phyloP scores from a whole-genome alignment of 2,888 invertebrate species.

The Plemyria rubiginata region DNA sequence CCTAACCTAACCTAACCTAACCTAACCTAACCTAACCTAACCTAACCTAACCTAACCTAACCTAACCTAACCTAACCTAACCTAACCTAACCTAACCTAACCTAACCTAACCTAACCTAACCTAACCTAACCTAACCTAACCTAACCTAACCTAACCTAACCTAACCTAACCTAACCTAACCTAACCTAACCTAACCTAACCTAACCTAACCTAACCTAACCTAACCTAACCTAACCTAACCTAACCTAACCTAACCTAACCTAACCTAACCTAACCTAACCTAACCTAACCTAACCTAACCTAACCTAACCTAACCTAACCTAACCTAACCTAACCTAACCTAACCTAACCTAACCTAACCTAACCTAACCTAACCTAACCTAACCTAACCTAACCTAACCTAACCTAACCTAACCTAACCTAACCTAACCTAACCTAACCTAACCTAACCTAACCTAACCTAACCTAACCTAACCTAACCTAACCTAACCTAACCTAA shows the following conservation, averaged over 20 bases:
- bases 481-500: conserved; percentile 36
- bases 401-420: conserved; percentile 16
- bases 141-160: conserved; percentile 24
- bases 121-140: conserved; percentile 24
- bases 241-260: conserved; percentile 16
- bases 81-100: conserved; percentile 25
- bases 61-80: conserved; percentile 35
- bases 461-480: conserved; percentile 17
- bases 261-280: conserved; percentile 16
- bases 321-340: conserved; percentile 15
- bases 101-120: conserved; percentile 20
- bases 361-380: conserved; percentile 15
- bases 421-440: conserved; percentile 32
- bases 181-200: conserved; percentile 26
- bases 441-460: conserved; percentile 12
- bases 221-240: conserved; percentile 16
- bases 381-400: conserved; percentile 16
- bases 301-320: conserved; percentile 15
- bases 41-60: conserved; percentile 33
- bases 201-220: conserved; percentile 17
- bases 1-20: conserved; percentile 16
- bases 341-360: conserved; percentile 15
- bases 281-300: conserved; percentile 16
- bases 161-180: conserved; percentile 24
- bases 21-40: conserved; percentile 32